These are phyloP conservation scores for Cheilosia soror DNA, from an alignment of 2,888 invertebrate species.

Conservation along the genomic window DNA sequence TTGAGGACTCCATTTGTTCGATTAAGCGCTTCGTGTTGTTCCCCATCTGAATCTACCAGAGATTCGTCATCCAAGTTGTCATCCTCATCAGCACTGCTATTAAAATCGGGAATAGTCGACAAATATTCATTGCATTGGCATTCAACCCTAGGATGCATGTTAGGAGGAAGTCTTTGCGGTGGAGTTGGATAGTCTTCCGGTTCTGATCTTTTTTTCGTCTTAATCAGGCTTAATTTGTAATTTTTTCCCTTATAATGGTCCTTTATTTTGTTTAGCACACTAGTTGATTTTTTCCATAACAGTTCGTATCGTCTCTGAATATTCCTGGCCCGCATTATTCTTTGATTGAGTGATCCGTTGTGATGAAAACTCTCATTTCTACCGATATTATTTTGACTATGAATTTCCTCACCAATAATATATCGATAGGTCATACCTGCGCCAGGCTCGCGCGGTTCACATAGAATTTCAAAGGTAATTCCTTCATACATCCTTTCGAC, in stretches of 20 bases:
- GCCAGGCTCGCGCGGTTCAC: slow-evolving; percentile 1
- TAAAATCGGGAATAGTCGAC: background rate
- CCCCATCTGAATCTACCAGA: background rate
- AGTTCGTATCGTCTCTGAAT: slow-evolving; percentile 9
- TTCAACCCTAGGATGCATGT: background rate
- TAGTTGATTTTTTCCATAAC: background rate
- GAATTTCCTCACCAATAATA: slow-evolving; percentile 13
- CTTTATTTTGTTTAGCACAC: background rate
- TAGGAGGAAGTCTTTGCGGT: background rate
- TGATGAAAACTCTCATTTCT: background rate
- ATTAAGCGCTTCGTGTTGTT: background rate
- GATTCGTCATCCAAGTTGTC: background rate
- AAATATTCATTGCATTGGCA: background rate
- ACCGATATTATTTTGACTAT: background rate
- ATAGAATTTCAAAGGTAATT: slow-evolving; percentile 24
- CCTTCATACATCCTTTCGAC: slow-evolving; percentile 28
- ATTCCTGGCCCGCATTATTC: background rate
- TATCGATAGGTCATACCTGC: slow-evolving; percentile 21
- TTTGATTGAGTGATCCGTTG: slow-evolving; percentile 14
- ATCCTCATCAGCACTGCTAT: background rate
- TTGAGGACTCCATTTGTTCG: no score
- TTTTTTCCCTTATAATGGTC: background rate
- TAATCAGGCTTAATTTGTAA: slow-evolving; percentile 11
- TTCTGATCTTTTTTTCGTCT: background rate
- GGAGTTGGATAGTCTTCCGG: background rate